These are phyloP conservation scores for Scolopax mira DNA, from an alignment of 2,113 vertebrate genomes.

Conservation along the genomic window DNA sequence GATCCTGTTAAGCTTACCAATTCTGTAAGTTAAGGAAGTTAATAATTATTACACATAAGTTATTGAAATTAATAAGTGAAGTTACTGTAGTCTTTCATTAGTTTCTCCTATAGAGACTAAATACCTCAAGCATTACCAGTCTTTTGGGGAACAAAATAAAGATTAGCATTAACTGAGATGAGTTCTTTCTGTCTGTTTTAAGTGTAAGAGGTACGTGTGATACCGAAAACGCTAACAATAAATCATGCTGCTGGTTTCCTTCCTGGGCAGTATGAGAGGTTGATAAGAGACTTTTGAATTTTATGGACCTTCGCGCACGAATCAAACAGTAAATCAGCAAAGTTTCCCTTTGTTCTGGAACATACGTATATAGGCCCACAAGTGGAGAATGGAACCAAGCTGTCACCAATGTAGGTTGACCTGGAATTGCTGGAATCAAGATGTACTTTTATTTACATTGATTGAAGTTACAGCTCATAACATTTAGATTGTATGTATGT, in stretches of 20 bases:
- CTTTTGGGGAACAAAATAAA: neutral
- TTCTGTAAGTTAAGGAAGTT: neutral
- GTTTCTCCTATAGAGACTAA: neutral
- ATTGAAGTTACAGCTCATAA: neutral
- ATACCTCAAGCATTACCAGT: neutral
- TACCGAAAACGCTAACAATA: neutral
- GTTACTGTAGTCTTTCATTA: neutral
- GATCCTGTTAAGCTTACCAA: neutral
- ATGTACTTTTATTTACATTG: neutral
- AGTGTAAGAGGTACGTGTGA: neutral
- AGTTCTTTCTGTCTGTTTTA: neutral
- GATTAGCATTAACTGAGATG: neutral
- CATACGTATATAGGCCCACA: rapidly evolving
- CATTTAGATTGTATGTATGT: neutral
- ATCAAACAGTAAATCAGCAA: neutral
- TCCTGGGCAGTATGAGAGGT: neutral
- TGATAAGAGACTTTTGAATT: neutral
- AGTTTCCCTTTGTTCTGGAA: neutral
- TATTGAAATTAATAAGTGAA: neutral
- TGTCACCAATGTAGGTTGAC: neutral
- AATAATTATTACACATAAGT: neutral
- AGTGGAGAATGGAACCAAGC: neutral
- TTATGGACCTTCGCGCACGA: neutral
- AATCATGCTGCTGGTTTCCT: neutral
- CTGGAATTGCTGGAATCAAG: neutral